Evolutionary conservation across 2,888 invertebrate species (phyloP).

Genomic region (Portevinia maculata): DNA sequence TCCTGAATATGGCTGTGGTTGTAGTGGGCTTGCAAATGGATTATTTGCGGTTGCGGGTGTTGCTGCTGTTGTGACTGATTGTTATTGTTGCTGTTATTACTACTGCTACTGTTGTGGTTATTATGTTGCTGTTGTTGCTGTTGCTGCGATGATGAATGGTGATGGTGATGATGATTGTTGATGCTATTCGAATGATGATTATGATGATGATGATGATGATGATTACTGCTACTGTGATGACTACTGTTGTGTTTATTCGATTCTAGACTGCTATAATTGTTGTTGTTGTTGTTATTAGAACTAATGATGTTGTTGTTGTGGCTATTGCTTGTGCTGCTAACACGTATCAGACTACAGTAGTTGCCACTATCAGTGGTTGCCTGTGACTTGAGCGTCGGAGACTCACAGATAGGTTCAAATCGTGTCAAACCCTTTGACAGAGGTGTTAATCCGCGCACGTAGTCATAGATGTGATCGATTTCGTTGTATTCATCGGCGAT

Average conservation of each 20-base stretch:
- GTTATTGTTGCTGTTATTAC: conserved; percentile 71
- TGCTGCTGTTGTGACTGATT: conserved; percentile 80
- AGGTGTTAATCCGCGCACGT: conserved; percentile 96
- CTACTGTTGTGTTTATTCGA: conserved; percentile 81
- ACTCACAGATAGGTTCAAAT: conserved; percentile 83
- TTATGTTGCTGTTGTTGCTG: conserved; percentile 76
- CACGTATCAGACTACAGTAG: conserved; percentile 82
- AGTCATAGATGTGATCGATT: conserved; percentile 98
- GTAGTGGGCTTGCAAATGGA: conserved; percentile 78
- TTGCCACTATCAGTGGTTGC: conserved; percentile 82
- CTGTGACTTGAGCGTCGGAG: conserved; percentile 82
- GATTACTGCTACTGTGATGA: conserved; percentile 82
- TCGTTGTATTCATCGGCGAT: conserved; percentile 95
- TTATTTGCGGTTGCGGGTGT: conserved; percentile 75
- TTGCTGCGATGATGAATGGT: conserved; percentile 80
- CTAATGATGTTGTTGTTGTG: conserved; percentile 76
- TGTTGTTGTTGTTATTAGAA: conserved; percentile 77
- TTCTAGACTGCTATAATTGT: conserved; percentile 82
- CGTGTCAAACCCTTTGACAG: conserved; percentile 88
- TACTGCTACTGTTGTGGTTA: conserved; percentile 68
- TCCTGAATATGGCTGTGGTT: conserved; percentile 85
- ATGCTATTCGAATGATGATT: conserved; percentile 75
- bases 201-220: conserved; percentile 84
- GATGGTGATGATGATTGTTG: conserved; percentile 80
- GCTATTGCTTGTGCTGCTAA: conserved; percentile 78